phyloP scores from a whole-genome alignment of 2,113 vertebrate species.

The Clupea harengus region DNA sequence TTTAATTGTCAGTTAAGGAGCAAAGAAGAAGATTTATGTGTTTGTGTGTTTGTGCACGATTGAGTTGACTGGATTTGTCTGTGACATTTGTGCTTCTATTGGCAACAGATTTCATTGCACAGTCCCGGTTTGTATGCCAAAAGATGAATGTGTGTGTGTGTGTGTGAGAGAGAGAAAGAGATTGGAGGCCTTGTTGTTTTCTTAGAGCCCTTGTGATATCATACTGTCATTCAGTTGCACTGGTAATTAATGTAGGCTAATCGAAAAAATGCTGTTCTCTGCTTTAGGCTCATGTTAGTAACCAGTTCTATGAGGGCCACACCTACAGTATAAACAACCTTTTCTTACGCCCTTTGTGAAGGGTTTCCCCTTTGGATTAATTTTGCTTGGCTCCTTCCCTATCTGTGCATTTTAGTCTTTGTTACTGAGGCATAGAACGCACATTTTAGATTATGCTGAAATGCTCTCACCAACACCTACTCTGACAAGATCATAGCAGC shows the following conservation, averaged over 20 bases:
- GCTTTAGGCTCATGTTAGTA: not conserved
- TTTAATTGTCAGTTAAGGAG: not conserved
- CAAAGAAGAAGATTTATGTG: not conserved
- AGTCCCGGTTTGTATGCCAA: not conserved
- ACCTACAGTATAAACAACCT: not conserved
- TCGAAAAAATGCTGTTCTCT: not conserved
- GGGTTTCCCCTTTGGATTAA: not conserved
- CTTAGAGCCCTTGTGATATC: not conserved
- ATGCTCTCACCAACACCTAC: not conserved
- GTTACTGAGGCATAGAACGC: not conserved
- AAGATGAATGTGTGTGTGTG: conserved; percentile 13
- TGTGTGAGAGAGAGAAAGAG: not conserved
- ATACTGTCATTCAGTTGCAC: not conserved
- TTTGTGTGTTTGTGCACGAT: not conserved
- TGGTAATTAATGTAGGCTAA: not conserved
- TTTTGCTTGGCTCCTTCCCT: not conserved
- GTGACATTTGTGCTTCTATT: not conserved
- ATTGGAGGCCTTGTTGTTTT: not conserved
- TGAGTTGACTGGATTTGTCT: not conserved
- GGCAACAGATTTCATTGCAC: not conserved
- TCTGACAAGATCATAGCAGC: not conserved
- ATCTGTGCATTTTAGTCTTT: not conserved
- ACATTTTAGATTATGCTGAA: not conserved
- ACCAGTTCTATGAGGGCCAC: not conserved
- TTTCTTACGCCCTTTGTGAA: not conserved